Conservation (phyloP, 2,113 vertebrate genomes). For the Polypterus bichir region DNA sequence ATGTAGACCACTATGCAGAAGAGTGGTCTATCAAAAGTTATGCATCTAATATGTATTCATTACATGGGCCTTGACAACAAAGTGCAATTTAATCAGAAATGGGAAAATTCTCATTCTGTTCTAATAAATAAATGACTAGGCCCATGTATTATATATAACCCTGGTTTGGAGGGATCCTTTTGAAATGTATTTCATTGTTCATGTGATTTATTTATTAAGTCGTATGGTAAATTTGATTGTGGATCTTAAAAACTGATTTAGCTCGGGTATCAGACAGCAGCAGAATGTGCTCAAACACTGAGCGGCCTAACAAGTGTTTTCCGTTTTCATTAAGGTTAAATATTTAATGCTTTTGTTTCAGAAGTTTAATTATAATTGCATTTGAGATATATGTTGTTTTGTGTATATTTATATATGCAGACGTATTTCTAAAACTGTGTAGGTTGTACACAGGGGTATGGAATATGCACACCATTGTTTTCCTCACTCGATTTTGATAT, state of each 20-base stretch:
- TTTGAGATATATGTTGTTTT: too few relatives aligned
- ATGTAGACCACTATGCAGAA: conserved; percentile 10
- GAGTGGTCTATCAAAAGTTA: conserved; percentile 22
- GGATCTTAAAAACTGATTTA: conserved; percentile 26
- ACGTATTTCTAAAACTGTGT: too few relatives aligned
- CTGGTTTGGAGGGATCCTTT: conserved; percentile 54
- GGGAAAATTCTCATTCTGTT: conserved; percentile 64
- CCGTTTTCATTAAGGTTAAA: too few relatives aligned
- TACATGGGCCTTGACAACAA: conserved; percentile 69
- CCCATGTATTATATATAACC: conserved; percentile 70
- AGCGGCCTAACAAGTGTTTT: too few relatives aligned
- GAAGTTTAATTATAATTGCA: too few relatives aligned
- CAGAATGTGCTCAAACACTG: too few relatives aligned
- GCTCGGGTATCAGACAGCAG: neutral
- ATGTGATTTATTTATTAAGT: conserved; percentile 60
- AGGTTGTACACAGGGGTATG: too few relatives aligned
- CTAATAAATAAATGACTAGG: conserved; percentile 73
- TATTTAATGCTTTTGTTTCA: too few relatives aligned
- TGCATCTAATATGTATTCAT: conserved; percentile 70
- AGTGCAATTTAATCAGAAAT: conserved; percentile 73
- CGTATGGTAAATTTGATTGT: conserved; percentile 37
- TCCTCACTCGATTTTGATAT: too few relatives aligned
- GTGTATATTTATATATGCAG: too few relatives aligned
- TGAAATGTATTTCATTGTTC: conserved; percentile 63
- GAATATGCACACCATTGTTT: too few relatives aligned